These are phyloP conservation scores for Lepidothrix coronata DNA, from an alignment of 2,113 vertebrate genomes.

Conservation along the genomic window DNA sequence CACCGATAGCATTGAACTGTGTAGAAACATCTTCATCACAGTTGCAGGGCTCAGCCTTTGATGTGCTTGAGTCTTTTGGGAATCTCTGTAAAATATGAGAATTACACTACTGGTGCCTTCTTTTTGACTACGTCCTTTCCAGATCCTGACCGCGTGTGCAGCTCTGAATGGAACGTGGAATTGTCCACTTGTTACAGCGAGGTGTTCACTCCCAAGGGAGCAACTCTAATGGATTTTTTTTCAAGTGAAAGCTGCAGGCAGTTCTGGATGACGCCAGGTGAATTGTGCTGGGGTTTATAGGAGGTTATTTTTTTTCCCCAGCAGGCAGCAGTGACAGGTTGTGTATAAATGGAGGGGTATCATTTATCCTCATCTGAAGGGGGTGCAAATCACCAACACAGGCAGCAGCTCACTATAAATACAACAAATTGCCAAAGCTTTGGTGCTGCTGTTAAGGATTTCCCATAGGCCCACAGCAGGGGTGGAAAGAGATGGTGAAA, in stretches of 20 bases:
- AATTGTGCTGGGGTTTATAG: constrained; percentile 38
- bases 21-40: background rate
- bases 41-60: background rate
- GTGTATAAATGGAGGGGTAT: constrained; percentile 4
- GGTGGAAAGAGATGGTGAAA: background rate
- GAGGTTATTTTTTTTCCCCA: background rate
- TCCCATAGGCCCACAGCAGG: background rate
- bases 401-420: background rate
- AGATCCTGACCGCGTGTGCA: background rate
- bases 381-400: constrained; percentile 12
- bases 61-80: background rate
- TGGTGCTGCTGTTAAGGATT: background rate
- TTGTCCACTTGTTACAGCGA: background rate
- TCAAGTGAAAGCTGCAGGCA: constrained; percentile 18
- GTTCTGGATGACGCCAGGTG: constrained; percentile 16
- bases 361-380: constrained; percentile 34
- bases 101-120: background rate
- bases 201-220: constrained; percentile 28
- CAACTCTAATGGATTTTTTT: constrained; percentile 31
- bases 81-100: background rate
- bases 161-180: background rate
- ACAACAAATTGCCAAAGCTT: constrained; percentile 7
- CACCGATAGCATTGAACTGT: background rate
- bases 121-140: background rate
- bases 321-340: constrained; percentile 16